Evolutionary conservation across 2,888 invertebrate species (phyloP), one percentile per base, ranked within the genome.

Genomic region (Drosophila macrospina): DNA sequence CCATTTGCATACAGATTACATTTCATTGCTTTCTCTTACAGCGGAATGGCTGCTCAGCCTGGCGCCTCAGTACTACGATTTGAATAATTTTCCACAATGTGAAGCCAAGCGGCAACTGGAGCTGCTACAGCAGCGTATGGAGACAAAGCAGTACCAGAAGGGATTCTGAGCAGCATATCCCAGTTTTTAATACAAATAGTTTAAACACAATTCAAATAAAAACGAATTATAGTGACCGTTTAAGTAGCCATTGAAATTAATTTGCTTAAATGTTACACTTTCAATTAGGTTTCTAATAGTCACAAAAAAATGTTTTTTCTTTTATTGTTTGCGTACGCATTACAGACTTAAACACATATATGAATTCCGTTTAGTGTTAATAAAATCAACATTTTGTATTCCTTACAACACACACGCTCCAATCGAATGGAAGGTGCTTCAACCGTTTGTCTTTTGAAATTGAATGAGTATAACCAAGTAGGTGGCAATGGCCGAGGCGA

Each of bases 11-110:
- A 0, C 7, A 30, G 6, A 55, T 11, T 1, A 37, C 26, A 37
- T 26, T 4, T 10, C 0, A 1, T 11, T 0, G n/a, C n/a, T n/a
- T 30, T 41, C 7, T 5, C 44, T 54, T 59, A 65, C 37, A 97
- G 97, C 97, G 81, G 97, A 97, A 91, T 98, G 99, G 99, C 93
- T 99, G 55, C 93, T 99, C 20, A 96, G 96, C 91, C 96, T 99
- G 71, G 98, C 99, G 0, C 98, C 99, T 0, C 98, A 98, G 92
- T 99, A 99, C 94, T 99, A 99, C 92, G 99, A 99, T 92, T 94
- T 99, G 92, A 95, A 96, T 90, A 99, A 99, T 93, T 99, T 99
- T 94, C 99, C 99, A 0, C 96, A 96, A 89, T 99, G 99, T 92
- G 99, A 99, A 92, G 99, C 99, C 5, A 96, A 97, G 90, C 93